Base-by-base conservation (phyloP, 2,888 invertebrate genomes). In the Ophion ventricosus region DNA sequence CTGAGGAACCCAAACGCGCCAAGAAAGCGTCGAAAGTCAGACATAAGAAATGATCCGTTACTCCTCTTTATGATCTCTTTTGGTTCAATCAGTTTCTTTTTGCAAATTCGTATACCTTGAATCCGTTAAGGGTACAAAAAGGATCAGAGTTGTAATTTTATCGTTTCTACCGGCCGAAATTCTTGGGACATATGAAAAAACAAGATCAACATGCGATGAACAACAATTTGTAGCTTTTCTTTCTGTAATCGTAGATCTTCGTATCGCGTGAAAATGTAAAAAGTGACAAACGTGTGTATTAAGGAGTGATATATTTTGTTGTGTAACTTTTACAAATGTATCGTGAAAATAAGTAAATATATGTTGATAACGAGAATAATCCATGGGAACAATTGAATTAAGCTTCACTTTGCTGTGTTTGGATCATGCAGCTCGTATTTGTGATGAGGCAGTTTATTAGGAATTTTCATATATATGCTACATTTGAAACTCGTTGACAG, bases 21-120 rank as follows among this genome's bases (percentile, higher is more conserved):
- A 77, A 54, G 43, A 85, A 69, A 76, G 8, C 73, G 63, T 67
- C 73, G 43, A 85, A 80, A 54, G 14, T 25, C n/a, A 82, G 63
- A 23, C 67, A 20, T 0, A 83, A 80, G 25, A 83, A 83, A 56
- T 83, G 20, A 83, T 40, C 10, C 8, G 20, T 57, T 23, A 3
- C 20, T 57, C 7, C 23, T 10, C 7, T 57, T 23, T 23, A 7
- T 35, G 7, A 4, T 17, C 14, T 14, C 49, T 14, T 11, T 17
- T 17, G 2, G 14, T 17, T 49, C 35, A 8, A 35, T 49, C 4
- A 4, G 49, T 49, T 49, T 49, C 17, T 49, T 17, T 49, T 4
- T 49, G 2, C 0, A 17, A 35, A 35, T 35, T 14, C 14, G 49
- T 17, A 4, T 49, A 14, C 17, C 17, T 49, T 49, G 2, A 3